Evolutionary conservation across 2,888 invertebrate species (phyloP).

Genomic region (Dolichopus griseipennis): DNA sequence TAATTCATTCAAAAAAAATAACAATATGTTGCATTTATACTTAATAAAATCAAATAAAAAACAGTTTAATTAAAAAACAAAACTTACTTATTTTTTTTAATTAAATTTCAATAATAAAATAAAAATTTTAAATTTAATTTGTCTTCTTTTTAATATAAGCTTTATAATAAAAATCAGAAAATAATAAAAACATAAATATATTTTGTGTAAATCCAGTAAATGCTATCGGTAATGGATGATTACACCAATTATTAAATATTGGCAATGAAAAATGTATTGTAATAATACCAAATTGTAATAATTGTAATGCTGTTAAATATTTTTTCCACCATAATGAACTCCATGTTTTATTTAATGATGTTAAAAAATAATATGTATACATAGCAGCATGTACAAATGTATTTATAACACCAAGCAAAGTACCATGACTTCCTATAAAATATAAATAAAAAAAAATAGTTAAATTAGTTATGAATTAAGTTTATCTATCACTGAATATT

Average conservation of each 20-base stretch:
- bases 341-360: conserved; percentile 61
- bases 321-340: conserved; percentile 71
- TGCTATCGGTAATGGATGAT: conserved; percentile 29
- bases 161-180: conserved; percentile 39
- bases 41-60: no score
- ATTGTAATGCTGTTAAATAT: conserved; percentile 73
- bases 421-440: conserved; percentile 57
- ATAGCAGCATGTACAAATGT: conserved; percentile 70
- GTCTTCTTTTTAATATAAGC: conserved; percentile 30
- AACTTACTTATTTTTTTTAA: no score
- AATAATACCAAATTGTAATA: conserved; percentile 60
- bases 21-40: no score
- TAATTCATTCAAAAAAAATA: no score
- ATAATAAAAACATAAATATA: conserved; percentile 40
- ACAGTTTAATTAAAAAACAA: no score
- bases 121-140: conserved; percentile 9
- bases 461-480: no score
- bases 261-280: conserved; percentile 49
- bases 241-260: conserved; percentile 32
- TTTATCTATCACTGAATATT: no score
- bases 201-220: conserved; percentile 36
- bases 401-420: conserved; percentile 63
- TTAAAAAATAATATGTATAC: conserved; percentile 72
- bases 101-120: no score
- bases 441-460: conserved; percentile 61